A percentile compares a stretch with the other conserved stretches of the same genome.
phyloP scores from a whole-genome alignment of 1,140 invertebrate genomes.

The Uloborus diversus region DNA sequence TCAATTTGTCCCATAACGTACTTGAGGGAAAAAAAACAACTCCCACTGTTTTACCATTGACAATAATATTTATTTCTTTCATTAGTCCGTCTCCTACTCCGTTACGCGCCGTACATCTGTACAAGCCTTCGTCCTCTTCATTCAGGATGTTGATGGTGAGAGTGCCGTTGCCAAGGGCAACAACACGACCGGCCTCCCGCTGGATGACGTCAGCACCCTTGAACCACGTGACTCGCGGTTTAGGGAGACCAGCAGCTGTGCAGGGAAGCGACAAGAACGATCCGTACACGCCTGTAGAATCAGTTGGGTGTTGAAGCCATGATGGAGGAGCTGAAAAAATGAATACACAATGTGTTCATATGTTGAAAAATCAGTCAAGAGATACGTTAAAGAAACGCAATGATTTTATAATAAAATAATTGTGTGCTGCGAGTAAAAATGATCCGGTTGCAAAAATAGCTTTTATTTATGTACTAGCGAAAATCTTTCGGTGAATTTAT shows the following conservation, averaged over 20 bases:
- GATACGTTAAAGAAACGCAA: too few relatives aligned
- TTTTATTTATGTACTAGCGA: too few relatives aligned
- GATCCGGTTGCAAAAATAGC: too few relatives aligned
- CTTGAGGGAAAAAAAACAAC: too few relatives aligned
- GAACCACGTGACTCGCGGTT: slow-evolving; percentile 23
- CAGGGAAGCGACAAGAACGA: background rate
- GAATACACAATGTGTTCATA: slow-evolving; percentile 61
- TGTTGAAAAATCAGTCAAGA: too few relatives aligned
- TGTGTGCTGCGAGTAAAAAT: too few relatives aligned
- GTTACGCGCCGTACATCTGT: slow-evolving; percentile 69
- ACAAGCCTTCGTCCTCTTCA: slow-evolving; percentile 65
- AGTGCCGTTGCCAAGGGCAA: slow-evolving; percentile 61
- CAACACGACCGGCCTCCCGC: background rate
- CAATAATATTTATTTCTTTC: slow-evolving; percentile 67
- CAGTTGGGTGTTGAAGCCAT: slow-evolving; percentile 5
- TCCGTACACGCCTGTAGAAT: slow-evolving; percentile 14
- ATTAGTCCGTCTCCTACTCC: slow-evolving; percentile 67
- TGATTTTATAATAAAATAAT: too few relatives aligned
- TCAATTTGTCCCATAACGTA: too few relatives aligned
- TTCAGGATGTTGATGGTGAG: slow-evolving; percentile 63
- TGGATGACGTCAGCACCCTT: slow-evolving; percentile 25
- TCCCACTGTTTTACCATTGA: slow-evolving; percentile 62
- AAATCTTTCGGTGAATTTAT: too few relatives aligned
- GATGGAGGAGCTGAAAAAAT: slow-evolving; percentile 33
- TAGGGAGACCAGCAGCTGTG: slow-evolving; percentile 14